Conservation (phyloP, 1,140 invertebrate species). For the Sarcophaga bullata region DNA sequence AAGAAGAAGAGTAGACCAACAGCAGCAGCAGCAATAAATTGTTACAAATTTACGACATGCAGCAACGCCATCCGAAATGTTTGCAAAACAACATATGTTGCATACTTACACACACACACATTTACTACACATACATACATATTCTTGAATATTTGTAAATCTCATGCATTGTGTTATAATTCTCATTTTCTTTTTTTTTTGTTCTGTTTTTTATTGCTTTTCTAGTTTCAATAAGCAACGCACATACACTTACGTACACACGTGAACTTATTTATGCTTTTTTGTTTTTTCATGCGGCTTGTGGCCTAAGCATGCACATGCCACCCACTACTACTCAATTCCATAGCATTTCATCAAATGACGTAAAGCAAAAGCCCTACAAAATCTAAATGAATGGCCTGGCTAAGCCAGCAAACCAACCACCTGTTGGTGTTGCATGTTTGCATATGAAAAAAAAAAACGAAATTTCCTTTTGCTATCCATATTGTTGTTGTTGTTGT, state of each 20-base stretch:
- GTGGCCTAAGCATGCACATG: conserved; percentile 24
- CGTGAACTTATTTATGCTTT: not conserved
- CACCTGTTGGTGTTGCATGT: conserved; percentile 31
- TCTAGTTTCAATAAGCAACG: not conserved
- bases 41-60: conserved; percentile 40
- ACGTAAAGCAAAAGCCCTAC: not conserved
- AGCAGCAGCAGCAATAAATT: conserved; percentile 32
- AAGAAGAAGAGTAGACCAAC: not conserved
- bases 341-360: conserved; percentile 8
- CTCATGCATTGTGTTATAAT: not conserved
- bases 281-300: conserved; percentile 7
- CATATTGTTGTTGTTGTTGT: not conserved
- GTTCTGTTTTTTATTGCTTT: not conserved
- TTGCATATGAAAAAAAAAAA: not conserved
- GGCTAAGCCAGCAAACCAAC: not conserved
- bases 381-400: not conserved
- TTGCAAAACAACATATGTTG: conserved; percentile 25
- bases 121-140: not conserved
- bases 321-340: conserved; percentile 8
- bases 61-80: conserved; percentile 38
- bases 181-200: not conserved
- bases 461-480: no score
- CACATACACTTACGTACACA: not conserved
- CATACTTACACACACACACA: not conserved
- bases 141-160: not conserved